These are phyloP conservation scores for Henricia sp. DNA, from an alignment of 53 echinoderm and acorn worm species.

Conservation along the genomic window DNA sequence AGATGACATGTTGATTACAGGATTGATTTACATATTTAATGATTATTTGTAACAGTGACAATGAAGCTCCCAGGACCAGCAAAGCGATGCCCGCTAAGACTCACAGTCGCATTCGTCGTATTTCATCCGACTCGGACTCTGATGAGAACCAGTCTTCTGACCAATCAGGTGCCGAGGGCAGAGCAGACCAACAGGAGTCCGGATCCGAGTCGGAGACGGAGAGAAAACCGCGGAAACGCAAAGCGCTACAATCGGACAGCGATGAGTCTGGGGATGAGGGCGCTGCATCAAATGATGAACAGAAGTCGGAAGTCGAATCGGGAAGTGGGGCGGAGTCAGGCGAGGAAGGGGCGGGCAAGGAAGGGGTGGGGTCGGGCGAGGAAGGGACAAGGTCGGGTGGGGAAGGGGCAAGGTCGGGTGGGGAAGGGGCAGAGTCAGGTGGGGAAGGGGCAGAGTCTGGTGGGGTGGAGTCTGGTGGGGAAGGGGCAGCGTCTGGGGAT, in stretches of 20 bases:
- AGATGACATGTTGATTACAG: no score
- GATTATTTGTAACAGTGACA: conserved; percentile 49
- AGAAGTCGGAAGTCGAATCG: conserved; percentile 33
- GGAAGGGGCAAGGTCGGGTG: conserved; percentile 48
- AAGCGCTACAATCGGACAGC: conserved; percentile 25
- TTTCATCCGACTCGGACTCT: conserved; percentile 58
- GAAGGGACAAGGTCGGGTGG: not conserved
- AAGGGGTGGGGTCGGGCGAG: conserved; percentile 18
- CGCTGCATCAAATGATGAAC: no score
- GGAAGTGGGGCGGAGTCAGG: conserved; percentile 29
- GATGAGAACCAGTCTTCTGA: conserved; percentile 24
- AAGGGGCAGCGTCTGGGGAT: conserved; percentile 5
- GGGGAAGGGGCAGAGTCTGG: not conserved
- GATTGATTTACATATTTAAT: no score
- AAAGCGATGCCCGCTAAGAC: conserved; percentile 8
- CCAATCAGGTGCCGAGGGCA: conserved; percentile 30
- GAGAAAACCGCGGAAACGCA: conserved; percentile 30
- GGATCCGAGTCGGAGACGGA: conserved; percentile 45
- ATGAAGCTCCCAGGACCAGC: conserved; percentile 24
- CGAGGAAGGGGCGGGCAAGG: conserved; percentile 21
- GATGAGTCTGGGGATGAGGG: conserved; percentile 38
- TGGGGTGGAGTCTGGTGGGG: conserved; percentile 13
- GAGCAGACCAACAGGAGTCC: not conserved
- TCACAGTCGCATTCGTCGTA: conserved; percentile 45
- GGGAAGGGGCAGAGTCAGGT: not conserved